These are phyloP conservation scores for Babyrousa celebensis DNA, from an alignment of 2,797 vertebrate species.

Conservation along the genomic window DNA sequence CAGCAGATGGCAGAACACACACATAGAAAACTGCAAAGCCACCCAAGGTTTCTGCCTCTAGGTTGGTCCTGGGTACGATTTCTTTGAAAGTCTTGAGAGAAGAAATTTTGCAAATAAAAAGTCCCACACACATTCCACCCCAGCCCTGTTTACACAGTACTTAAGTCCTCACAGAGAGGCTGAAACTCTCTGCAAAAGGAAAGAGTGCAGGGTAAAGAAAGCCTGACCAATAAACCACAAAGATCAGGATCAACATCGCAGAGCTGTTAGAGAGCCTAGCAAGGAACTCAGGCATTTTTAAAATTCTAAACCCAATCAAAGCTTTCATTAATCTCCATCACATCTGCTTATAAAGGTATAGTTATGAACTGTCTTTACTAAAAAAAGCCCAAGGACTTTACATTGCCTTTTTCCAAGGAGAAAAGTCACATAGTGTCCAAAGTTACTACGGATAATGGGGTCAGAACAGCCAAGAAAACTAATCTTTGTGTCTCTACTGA, in stretches of 20 bases:
- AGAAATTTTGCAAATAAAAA: constrained; percentile 70
- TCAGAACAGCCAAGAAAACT: constrained; percentile 40
- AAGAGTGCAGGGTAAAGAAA: constrained; percentile 47
- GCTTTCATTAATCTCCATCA: constrained; percentile 13
- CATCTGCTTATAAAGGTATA: background rate
- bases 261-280: background rate
- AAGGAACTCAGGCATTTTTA: background rate
- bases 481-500: background rate
- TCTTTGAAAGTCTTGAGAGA: constrained; percentile 68
- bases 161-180: constrained; percentile 33
- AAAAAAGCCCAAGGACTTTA: constrained; percentile 35
- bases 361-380: constrained; percentile 25
- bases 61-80: constrained; percentile 19
- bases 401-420: constrained; percentile 47
- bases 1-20: constrained; percentile 93
- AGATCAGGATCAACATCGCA: background rate
- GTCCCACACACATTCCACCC: constrained; percentile 17
- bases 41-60: constrained; percentile 76
- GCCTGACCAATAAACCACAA: constrained; percentile 9
- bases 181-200: constrained; percentile 46
- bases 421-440: background rate
- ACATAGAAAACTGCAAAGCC: constrained; percentile 82
- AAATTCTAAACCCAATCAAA: constrained; percentile 34
- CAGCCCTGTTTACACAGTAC: constrained; percentile 50
- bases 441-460: background rate